A percentile compares a stretch with the other conserved stretches of the same genome.
Conservation (phyloP, 2,797 vertebrate genomes). For the Molothrus ater region DNA sequence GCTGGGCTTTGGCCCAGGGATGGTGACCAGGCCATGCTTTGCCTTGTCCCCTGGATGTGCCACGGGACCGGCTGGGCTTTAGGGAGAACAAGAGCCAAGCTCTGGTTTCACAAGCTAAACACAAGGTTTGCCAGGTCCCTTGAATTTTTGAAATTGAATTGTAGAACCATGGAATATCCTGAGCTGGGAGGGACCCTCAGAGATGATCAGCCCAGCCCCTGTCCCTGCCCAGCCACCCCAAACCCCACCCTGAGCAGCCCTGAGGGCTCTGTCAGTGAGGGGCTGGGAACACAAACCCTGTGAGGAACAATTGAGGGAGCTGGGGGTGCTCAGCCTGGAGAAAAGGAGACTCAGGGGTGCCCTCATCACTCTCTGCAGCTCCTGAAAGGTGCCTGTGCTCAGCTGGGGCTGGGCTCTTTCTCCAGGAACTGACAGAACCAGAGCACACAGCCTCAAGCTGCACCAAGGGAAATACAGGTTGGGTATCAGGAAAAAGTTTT, state of each 20-base stretch:
- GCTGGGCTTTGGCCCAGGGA: background rate
- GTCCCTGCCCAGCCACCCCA: background rate
- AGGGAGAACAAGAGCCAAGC: background rate
- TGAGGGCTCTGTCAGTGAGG: background rate
- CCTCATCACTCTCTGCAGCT: too few relatives aligned
- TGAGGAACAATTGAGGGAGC: too few relatives aligned
- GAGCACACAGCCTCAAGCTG: too few relatives aligned
- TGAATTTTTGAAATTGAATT: background rate
- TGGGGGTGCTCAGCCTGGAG: too few relatives aligned
- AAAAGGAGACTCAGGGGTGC: too few relatives aligned
- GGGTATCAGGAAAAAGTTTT: too few relatives aligned
- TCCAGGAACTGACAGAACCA: too few relatives aligned
- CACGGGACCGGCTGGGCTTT: fast-evolving
- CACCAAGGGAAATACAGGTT: too few relatives aligned
- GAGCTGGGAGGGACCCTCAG: fast-evolving
- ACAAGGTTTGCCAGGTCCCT: background rate
- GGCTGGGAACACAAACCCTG: too few relatives aligned
- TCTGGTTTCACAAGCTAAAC: background rate
- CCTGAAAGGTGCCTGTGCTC: too few relatives aligned
- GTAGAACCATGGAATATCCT: background rate
- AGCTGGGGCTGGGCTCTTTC: too few relatives aligned
- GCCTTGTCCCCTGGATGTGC: background rate
- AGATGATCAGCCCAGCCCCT: fast-evolving
- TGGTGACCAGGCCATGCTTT: fast-evolving
- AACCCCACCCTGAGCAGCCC: background rate